Evolutionary conservation across 1,140 invertebrate genomes (phyloP).

Genomic region (Magallana angulata): DNA sequence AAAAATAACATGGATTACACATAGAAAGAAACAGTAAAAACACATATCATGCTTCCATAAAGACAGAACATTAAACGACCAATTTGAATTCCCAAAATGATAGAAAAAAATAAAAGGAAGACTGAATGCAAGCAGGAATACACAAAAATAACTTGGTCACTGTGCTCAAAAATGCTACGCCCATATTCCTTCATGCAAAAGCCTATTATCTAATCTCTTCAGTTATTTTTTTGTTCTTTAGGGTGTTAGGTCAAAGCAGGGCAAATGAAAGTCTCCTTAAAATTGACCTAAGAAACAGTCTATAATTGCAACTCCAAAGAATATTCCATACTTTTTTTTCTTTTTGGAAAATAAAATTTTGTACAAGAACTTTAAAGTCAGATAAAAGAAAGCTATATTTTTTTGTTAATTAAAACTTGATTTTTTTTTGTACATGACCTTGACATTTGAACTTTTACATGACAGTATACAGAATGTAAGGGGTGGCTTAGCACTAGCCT

Average conservation of each 20-base stretch:
- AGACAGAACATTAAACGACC: neutral
- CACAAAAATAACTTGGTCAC: constrained; percentile 28
- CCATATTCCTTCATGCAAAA: neutral
- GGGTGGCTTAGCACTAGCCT: neutral
- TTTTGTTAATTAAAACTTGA: too few species aligned
- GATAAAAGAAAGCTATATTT: too few species aligned
- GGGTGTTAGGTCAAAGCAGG: neutral
- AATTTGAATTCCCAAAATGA: constrained; percentile 10
- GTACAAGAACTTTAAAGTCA: too few species aligned
- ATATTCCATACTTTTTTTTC: neutral
- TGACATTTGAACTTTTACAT: constrained; percentile 7
- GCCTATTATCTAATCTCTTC: neutral
- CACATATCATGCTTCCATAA: neutral
- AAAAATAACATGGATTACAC: neutral
- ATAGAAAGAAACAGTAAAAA: neutral
- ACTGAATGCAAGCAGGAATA: constrained; percentile 11
- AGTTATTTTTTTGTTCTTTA: neutral
- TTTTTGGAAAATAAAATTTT: neutral
- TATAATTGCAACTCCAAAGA: neutral
- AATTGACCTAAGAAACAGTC: too few species aligned
- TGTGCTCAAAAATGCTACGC: constrained; percentile 16
- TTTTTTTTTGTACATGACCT: neutral
- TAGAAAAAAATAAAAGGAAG: neutral
- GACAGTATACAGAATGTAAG: neutral
- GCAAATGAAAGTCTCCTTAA: neutral